These are phyloP conservation scores for Phenganax stokvisi DNA, from an alignment of 92 coral and sea anemone species.

Conservation along the genomic window DNA sequence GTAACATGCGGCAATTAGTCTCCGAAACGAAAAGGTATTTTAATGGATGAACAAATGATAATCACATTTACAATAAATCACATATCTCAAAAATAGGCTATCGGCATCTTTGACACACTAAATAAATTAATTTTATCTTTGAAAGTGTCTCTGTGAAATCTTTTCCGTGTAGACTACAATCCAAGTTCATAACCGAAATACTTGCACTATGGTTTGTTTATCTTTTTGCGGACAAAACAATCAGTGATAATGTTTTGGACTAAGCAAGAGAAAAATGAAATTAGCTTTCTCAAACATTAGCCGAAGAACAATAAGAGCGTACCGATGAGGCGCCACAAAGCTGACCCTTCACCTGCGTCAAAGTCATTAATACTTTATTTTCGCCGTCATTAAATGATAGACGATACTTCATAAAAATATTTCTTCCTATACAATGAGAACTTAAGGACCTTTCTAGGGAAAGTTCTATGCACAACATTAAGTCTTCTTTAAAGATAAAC, in stretches of 20 bases:
- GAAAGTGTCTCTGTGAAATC: neutral
- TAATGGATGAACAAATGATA: slow-evolving; percentile 36
- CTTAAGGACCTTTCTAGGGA: slow-evolving; percentile 16
- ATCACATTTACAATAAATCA: slow-evolving; percentile 38
- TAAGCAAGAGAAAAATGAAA: slow-evolving; percentile 10
- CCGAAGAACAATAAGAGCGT: slow-evolving; percentile 30
- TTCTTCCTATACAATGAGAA: slow-evolving; percentile 16
- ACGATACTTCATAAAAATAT: slow-evolving; percentile 33
- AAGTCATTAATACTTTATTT: slow-evolving; percentile 41
- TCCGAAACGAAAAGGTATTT: slow-evolving; percentile 37
- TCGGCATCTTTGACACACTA: slow-evolving; percentile 36
- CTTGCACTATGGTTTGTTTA: neutral
- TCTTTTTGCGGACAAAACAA: neutral
- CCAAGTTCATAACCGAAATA: neutral
- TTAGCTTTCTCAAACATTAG: slow-evolving; percentile 19
- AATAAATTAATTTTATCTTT: slow-evolving; percentile 29
- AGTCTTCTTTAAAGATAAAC: neutral
- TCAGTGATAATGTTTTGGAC: neutral
- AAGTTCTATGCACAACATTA: neutral
- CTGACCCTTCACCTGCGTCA: slow-evolving; percentile 47
- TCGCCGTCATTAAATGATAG: slow-evolving; percentile 40
- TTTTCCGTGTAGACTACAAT: neutral
- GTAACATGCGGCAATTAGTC: slow-evolving; percentile 35
- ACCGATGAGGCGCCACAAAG: slow-evolving; percentile 30
- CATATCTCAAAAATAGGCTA: slow-evolving; percentile 33